These are phyloP conservation scores for Lymantria monacha DNA, from an alignment of 2,888 invertebrate species.

Conservation along the genomic window DNA sequence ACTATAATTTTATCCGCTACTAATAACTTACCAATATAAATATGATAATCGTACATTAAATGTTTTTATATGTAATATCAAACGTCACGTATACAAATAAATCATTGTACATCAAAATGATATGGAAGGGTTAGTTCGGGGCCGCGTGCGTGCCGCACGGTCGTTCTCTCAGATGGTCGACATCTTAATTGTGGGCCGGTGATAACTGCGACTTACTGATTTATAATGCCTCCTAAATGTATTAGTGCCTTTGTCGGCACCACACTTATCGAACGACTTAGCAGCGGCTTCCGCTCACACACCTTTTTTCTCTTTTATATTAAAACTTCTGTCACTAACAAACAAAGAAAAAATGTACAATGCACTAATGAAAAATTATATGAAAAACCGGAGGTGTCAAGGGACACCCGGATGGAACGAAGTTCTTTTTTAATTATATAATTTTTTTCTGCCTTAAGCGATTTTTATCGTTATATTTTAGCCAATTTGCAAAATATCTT, in stretches of 20 bases:
- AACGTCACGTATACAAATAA: constrained; percentile 1
- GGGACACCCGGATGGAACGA: too few species aligned
- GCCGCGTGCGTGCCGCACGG: constrained; percentile 29
- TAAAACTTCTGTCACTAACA: constrained; percentile 38
- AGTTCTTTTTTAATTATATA: too few species aligned
- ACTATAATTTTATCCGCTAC: too few species aligned
- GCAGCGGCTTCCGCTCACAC: constrained; percentile 64
- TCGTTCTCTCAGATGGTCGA: constrained; percentile 40
- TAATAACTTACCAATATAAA: too few species aligned
- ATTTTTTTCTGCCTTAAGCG: too few species aligned
- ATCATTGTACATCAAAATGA: constrained; percentile 15
- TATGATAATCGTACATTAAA: too few species aligned
- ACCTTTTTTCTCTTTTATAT: constrained; percentile 39
- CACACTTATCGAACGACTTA: constrained; percentile 56
- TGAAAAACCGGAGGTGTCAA: too few species aligned
- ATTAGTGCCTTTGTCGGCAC: constrained; percentile 76
- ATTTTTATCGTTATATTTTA: too few species aligned
- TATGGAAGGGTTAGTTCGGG: constrained; percentile 3
- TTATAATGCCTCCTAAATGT: constrained; percentile 70
- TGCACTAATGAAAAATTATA: constrained; percentile 3
- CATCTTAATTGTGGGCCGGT: constrained; percentile 72
- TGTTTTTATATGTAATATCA: background rate
- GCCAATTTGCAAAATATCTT: too few species aligned
- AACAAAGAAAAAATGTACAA: constrained; percentile 16
- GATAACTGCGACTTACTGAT: constrained; percentile 70